Evolutionary conservation across 2,113 vertebrate species (phyloP), one percentile per base, ranked within the genome.

Genomic region (Oncorhynchus nerka): DNA sequence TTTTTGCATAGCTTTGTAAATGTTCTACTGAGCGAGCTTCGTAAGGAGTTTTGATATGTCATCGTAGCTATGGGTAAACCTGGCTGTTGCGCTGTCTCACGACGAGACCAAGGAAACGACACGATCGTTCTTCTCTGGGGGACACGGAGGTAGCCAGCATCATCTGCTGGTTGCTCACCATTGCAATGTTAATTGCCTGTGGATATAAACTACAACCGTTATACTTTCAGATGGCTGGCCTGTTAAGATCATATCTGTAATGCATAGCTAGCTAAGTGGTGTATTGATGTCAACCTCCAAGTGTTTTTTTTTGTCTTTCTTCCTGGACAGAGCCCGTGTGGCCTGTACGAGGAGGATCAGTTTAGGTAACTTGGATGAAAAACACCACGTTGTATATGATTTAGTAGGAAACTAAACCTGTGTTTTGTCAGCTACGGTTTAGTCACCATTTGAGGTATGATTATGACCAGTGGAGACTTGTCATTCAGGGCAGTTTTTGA

Each of bases 51-150:
- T 61, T 72, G 70, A 59, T 72, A 55, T 59, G 70, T 72, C 70
- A 72, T 59, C 51, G 51, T 26, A 45, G 39, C 39, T 45, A 26
- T 51, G 48, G 51, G 70, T n/a, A 20, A 28, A 26, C 39, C 49
- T 59, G 57, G 49, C 70, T 72, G 70, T 72, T 72, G 70, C 70
- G 70, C 32, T 57, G 51, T 72, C 24, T 72, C 49, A 12, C 59
- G 45, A 71, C 57, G 19, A 22, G n/a, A 62, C 59, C n/a, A 11
- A 62, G 7, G n/a, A 62, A 62, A 62, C 59, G 19, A 62, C 59
- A 62, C 5, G 5, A 62, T 4, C 2, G 3, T 24, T 62, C 2
- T 22, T 24, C 16, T 57, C 20, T 62, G 19, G 59, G 59, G 59
- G 59, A 8, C 19, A 22, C 59, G 8, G 8, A 24, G 59, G 7